Evolutionary conservation across 64 coral and sea anemone genomes (phyloP).

Genomic region (Pocillopora damicornis): DNA sequence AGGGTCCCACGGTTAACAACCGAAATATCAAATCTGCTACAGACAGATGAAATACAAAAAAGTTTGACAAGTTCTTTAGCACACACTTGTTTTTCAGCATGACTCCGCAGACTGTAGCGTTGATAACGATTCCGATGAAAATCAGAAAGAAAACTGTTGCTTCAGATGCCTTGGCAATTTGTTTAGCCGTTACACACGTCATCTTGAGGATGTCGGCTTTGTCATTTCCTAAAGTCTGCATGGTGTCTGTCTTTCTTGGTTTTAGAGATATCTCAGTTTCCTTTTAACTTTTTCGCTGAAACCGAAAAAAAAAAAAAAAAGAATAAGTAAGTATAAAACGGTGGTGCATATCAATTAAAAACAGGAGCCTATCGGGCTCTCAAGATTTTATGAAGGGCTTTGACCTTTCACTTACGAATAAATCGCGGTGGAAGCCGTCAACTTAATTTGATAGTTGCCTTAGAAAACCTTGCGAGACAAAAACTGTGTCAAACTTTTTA

Average conservation of each 20-base stretch:
- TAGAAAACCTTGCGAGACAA: no score
- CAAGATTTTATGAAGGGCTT: no score
- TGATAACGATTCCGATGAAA: constrained; percentile 23
- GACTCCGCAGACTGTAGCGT: constrained; percentile 14
- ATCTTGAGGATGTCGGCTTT: neutral
- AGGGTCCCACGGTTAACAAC: neutral
- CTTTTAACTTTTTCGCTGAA: neutral
- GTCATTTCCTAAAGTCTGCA: neutral
- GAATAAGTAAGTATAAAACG: neutral
- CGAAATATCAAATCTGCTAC: constrained; percentile 37
- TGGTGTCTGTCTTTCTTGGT: neutral
- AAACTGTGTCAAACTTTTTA: no score
- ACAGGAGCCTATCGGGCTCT: no score
- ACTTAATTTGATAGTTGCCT: no score
- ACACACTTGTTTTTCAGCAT: constrained; percentile 34
- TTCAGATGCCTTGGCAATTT: constrained; percentile 8
- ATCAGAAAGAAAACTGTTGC: neutral
- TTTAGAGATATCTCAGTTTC: neutral
- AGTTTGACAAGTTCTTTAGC: constrained; percentile 55
- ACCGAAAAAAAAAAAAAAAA: neutral
- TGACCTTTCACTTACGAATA: no score
- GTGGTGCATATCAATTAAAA: neutral
- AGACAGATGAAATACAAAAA: constrained; percentile 56
- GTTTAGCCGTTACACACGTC: constrained; percentile 20
- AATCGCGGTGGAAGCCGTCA: no score